Base-by-base conservation (phyloP, 1,140 invertebrate species). In the Leptopilina boulardi region DNA sequence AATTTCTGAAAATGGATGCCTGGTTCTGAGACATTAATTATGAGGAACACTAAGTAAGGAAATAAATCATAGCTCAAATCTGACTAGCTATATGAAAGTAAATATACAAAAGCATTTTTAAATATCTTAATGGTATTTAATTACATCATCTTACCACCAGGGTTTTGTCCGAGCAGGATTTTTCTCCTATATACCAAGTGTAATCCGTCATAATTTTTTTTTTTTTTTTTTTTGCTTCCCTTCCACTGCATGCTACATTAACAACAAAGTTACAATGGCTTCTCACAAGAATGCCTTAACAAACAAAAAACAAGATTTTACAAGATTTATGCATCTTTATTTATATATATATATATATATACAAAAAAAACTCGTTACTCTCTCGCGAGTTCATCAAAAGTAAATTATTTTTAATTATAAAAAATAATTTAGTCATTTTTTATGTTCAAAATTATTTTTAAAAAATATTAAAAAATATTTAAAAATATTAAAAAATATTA, bases 21-120 rank as follows among this genome's bases (percentile, higher is more conserved):
- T 51, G 47, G 2, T 51, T 51, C 47, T 51, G 47, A 51, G 47
- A 51, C 47, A 51, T 51, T 51, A 51, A 51, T 51, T 51, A 51
- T 51, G 13, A 51, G 47, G 47, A 51, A 51, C 18, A 8, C 47
- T 18, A 47, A 47, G 47, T 51, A 51, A 51, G 47, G 47, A 51
- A 51, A 51, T 51, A 51, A 51, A 51, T 51, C 47, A 51, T 51
- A n/a, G n/a, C 47, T 51, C 47, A 51, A 51, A 51, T 51, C 47
- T 51, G 13, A 47, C 44, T 47, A 9, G 4, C 44, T 47, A 13
- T 47, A n/a, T n/a, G 15, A 47, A 47, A 47, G 13, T n/a, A n/a
- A 51, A 51, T n/a, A 51, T 51, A 38, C 34, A 18, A 51, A 51
- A 51, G 47, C 47, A 51, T 51, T 51, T 51, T 51, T 51, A 51